Conservation (phyloP, 2,888 invertebrate genomes). For the Pammene aurita region DNA sequence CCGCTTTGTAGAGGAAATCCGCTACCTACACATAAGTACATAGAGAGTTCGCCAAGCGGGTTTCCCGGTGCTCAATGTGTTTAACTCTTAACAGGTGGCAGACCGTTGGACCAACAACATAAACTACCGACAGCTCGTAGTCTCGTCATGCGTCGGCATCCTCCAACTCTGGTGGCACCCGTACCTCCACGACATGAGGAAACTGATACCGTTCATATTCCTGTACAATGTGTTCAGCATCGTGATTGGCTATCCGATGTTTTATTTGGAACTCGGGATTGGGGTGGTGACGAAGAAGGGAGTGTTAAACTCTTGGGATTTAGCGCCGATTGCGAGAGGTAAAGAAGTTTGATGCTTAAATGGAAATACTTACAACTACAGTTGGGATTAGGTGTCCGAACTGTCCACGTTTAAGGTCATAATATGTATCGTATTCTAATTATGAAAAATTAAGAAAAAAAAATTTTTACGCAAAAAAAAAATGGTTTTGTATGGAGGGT, state of each 20-base stretch:
- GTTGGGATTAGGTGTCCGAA: too few relatives aligned
- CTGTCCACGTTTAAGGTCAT: too few relatives aligned
- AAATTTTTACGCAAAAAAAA: too few relatives aligned
- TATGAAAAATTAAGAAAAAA: too few relatives aligned
- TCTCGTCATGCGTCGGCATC: constrained; percentile 71
- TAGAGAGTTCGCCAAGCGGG: too few relatives aligned
- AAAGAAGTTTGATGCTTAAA: constrained; percentile 5
- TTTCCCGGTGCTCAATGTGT: background rate
- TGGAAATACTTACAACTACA: too few relatives aligned
- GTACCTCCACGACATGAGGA: constrained; percentile 64
- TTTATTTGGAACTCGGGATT: constrained; percentile 72
- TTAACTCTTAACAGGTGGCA: constrained; percentile 51
- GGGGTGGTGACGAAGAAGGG: constrained; percentile 74
- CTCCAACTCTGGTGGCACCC: constrained; percentile 77
- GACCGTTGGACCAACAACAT: constrained; percentile 78
- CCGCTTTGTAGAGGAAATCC: too few relatives aligned
- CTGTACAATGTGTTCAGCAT: constrained; percentile 73
- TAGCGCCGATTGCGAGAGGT: constrained; percentile 75
- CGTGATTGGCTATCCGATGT: constrained; percentile 69
- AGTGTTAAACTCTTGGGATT: constrained; percentile 73
- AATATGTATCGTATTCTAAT: too few relatives aligned
- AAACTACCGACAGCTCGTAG: constrained; percentile 70
- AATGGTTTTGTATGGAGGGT: too few relatives aligned
- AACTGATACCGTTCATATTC: constrained; percentile 69
- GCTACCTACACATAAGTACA: too few relatives aligned